These are phyloP conservation scores for Hoplostethus mediterraneus DNA, from an alignment of 2,797 vertebrate genomes.

Conservation along the genomic window DNA sequence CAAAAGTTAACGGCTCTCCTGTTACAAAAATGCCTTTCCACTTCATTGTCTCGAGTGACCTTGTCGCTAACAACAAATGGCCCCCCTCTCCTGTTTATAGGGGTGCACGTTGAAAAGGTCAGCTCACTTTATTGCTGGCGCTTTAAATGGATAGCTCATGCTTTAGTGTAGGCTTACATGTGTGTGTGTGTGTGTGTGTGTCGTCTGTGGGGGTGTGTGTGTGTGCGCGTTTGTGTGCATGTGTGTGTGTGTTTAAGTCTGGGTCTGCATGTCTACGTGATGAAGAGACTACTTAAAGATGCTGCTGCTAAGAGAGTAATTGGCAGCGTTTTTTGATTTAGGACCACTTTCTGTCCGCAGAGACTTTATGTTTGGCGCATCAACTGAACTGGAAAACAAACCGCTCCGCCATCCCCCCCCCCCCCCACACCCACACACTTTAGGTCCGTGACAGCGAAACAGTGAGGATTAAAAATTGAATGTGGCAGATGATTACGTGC, in stretches of 20 bases:
- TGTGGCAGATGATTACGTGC: slow-evolving; percentile 12
- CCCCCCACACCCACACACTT: too few species aligned
- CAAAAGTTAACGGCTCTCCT: slow-evolving; percentile 36
- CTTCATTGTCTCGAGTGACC: slow-evolving; percentile 37
- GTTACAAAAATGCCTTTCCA: slow-evolving; percentile 27
- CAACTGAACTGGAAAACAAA: slow-evolving; percentile 25
- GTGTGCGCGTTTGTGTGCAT: not conserved
- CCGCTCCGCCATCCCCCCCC: slow-evolving; percentile 5
- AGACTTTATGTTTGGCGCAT: slow-evolving; percentile 19
- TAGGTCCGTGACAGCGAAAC: slow-evolving; percentile 8
- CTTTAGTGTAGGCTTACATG: slow-evolving; percentile 25
- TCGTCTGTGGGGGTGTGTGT: slow-evolving; percentile 3
- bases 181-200: not conserved
- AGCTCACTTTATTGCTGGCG: slow-evolving; percentile 30
- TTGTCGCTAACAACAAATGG: slow-evolving; percentile 39
- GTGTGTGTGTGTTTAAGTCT: not conserved
- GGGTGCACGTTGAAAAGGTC: slow-evolving; percentile 43
- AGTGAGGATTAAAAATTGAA: slow-evolving; percentile 5
- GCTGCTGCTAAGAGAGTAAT: slow-evolving; percentile 1
- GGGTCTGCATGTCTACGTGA: not conserved
- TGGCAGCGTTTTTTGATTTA: slow-evolving; percentile 14
- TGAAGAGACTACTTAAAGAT: slow-evolving; percentile 9
- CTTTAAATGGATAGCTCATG: slow-evolving; percentile 37
- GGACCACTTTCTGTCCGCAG: not conserved
- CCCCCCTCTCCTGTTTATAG: slow-evolving; percentile 31